A percentile compares a stretch with the other conserved stretches of the same genome.
Evolutionary conservation across 1,140 invertebrate genomes (phyloP).

Genomic region (Aethina tumida): DNA sequence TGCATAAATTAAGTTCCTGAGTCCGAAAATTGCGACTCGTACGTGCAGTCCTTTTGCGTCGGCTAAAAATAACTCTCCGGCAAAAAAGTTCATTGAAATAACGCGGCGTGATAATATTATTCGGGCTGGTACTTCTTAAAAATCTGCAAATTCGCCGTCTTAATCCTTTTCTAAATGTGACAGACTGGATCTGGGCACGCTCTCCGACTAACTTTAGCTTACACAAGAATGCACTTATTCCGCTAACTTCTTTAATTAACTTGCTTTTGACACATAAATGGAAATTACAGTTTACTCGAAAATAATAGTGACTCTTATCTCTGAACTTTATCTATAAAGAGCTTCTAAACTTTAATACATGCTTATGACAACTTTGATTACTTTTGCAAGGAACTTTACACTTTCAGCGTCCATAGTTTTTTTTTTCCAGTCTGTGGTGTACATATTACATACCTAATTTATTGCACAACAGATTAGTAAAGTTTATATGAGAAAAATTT

Average conservation of each 20-base stretch:
- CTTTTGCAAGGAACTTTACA: constrained; percentile 8
- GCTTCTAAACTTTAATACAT: constrained; percentile 8
- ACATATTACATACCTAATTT: too few species aligned
- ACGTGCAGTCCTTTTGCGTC: too few species aligned
- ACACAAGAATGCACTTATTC: constrained; percentile 36
- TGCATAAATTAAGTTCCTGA: too few species aligned
- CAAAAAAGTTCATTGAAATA: too few species aligned
- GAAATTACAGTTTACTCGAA: constrained; percentile 28
- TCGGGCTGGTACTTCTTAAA: neutral
- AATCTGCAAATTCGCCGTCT: constrained; percentile 14
- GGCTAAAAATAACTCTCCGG: too few species aligned
- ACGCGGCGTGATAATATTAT: too few species aligned
- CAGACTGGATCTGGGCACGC: constrained; percentile 10
- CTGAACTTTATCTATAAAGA: constrained; percentile 12
- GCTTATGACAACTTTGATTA: constrained; percentile 13
- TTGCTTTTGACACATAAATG: constrained; percentile 33
- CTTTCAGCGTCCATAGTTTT: too few species aligned
- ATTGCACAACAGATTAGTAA: too few species aligned
- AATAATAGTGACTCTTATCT: constrained; percentile 20
- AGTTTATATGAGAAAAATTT: too few species aligned
- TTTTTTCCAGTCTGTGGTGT: too few species aligned
- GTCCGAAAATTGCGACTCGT: too few species aligned
- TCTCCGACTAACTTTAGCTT: constrained; percentile 18
- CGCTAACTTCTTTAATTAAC: constrained; percentile 35
- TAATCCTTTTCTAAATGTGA: constrained; percentile 21